phyloP scores from a whole-genome alignment of 2,113 vertebrate species.

The Acanthisitta chloris region DNA sequence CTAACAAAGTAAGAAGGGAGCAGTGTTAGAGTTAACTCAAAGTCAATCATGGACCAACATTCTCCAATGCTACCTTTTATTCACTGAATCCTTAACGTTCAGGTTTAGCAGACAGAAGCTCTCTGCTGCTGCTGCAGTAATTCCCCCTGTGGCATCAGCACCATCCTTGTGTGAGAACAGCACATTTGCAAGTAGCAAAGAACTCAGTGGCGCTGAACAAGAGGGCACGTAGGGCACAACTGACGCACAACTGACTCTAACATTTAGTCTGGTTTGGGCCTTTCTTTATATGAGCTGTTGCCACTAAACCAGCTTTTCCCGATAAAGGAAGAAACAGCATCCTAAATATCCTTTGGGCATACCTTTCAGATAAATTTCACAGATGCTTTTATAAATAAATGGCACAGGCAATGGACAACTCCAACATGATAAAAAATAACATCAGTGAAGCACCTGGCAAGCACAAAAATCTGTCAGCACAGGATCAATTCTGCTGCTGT shows the following conservation, averaged over 20 bases:
- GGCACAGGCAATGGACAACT: neutral
- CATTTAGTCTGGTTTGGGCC: neutral
- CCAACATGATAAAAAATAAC: neutral
- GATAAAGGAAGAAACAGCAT: neutral
- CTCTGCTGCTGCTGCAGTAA: neutral
- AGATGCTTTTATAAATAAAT: neutral
- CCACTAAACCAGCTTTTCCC: neutral
- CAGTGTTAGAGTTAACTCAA: neutral
- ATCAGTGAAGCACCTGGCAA: neutral
- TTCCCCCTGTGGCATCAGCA: neutral
- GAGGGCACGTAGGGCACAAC: accelerated
- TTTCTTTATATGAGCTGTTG: neutral
- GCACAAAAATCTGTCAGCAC: neutral
- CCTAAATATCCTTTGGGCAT: neutral
- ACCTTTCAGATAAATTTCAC: neutral
- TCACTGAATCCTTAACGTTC: neutral
- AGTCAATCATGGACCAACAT: neutral
- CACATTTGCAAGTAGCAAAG: neutral
- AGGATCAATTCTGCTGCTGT: neutral
- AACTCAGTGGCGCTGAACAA: neutral
- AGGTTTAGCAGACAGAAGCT: neutral
- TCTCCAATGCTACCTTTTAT: neutral
- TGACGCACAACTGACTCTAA: neutral
- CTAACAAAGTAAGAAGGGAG: neutral
- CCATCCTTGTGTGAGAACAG: neutral